Evolutionary conservation across 2,797 vertebrate genomes (phyloP).

Genomic region (Enteromius unitaeniatus): DNA sequence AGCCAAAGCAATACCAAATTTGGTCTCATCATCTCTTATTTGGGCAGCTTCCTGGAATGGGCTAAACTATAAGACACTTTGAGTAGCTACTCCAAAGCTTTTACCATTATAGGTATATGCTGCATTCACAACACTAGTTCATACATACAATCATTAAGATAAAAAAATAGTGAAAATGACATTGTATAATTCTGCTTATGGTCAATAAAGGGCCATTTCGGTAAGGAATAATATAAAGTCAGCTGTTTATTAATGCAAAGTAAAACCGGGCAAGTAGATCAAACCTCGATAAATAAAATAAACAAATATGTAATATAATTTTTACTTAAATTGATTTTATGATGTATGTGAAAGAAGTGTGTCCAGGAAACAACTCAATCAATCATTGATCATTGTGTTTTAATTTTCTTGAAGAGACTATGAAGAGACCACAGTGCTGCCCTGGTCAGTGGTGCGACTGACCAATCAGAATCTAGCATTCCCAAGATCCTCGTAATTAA

Average conservation of each 20-base stretch:
- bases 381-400: not conserved
- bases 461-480: not conserved
- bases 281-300: not conserved
- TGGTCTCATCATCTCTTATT: not conserved
- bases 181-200: not conserved
- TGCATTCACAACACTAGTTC: not conserved
- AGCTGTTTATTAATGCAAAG: not conserved
- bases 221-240: not conserved
- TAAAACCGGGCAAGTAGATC: not conserved
- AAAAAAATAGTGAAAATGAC: not conserved
- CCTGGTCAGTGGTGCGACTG: not conserved
- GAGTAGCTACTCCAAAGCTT: not conserved
- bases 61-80: not conserved
- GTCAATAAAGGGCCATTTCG: not conserved
- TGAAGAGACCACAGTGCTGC: not conserved
- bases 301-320: not conserved
- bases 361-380: not conserved
- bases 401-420: not conserved
- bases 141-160: not conserved
- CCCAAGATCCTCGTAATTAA: not conserved
- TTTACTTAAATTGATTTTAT: not conserved
- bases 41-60: constrained; percentile 11
- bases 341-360: not conserved
- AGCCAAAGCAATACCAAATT: constrained; percentile 10
- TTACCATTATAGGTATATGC: not conserved